These are phyloP conservation scores for Fragum whitleyi DNA, from an alignment of 2,888 invertebrate species.

Conservation along the genomic window DNA sequence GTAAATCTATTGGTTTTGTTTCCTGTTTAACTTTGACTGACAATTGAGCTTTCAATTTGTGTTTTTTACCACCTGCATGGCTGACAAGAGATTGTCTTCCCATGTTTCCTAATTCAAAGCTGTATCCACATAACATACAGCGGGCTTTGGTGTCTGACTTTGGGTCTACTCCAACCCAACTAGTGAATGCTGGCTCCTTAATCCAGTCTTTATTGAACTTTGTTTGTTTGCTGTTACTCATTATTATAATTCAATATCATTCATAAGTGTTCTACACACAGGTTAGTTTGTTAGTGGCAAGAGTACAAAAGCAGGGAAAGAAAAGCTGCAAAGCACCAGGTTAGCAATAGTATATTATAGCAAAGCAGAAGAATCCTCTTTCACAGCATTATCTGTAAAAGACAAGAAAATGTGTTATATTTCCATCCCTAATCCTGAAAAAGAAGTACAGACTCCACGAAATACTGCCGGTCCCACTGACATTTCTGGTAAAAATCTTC, in stretches of 20 bases:
- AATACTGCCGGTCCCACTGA: no score
- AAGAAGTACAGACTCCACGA: neutral
- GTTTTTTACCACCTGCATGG: constrained; percentile 47
- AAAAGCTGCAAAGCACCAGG: constrained; percentile 22
- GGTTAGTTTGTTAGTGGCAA: neutral
- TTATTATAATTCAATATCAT: constrained; percentile 24
- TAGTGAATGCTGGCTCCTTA: constrained; percentile 31
- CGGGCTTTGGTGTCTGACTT: constrained; percentile 26
- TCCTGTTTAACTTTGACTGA: constrained; percentile 40
- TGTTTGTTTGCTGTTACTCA: constrained; percentile 32
- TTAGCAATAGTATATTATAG: constrained; percentile 10
- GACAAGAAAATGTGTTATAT: constrained; percentile 1
- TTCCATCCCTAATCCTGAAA: neutral
- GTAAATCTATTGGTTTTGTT: constrained; percentile 29
- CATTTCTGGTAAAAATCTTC: no score
- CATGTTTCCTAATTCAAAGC: constrained; percentile 52
- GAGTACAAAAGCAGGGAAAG: neutral
- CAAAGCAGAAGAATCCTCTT: constrained; percentile 7
- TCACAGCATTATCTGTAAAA: constrained; percentile 4
- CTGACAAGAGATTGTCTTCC: constrained; percentile 36
- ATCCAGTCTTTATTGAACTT: constrained; percentile 42
- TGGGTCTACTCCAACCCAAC: constrained; percentile 37
- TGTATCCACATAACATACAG: constrained; percentile 33
- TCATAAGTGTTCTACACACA: constrained; percentile 12
- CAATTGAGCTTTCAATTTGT: constrained; percentile 29